Conservation (phyloP, 2,888 invertebrate species). For the Halictus ligatus region DNA sequence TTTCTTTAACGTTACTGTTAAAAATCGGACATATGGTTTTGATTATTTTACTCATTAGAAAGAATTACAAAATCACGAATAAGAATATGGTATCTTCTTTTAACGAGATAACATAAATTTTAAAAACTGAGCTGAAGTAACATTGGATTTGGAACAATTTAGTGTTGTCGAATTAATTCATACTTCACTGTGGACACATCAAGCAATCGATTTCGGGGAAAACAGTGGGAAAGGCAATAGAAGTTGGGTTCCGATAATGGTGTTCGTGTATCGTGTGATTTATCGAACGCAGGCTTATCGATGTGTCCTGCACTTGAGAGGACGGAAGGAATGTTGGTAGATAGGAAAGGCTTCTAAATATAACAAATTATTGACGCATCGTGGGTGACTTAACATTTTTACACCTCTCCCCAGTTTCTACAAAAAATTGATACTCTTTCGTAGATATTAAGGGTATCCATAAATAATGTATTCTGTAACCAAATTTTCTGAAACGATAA, state of each 20-base stretch:
- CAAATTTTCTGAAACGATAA: too few relatives aligned
- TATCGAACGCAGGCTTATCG: slow-evolving; percentile 79
- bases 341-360: slow-evolving; percentile 54
- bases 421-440: neutral
- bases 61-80: too few relatives aligned
- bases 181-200: slow-evolving; percentile 13
- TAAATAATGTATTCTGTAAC: too few relatives aligned
- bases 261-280: slow-evolving; percentile 79
- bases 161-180: neutral
- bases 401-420: neutral
- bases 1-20: too few relatives aligned
- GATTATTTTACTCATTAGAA: too few relatives aligned
- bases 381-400: slow-evolving; percentile 32
- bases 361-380: slow-evolving; percentile 72
- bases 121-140: too few relatives aligned
- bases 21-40: too few relatives aligned
- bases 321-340: slow-evolving; percentile 38
- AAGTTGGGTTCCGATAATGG: slow-evolving; percentile 72
- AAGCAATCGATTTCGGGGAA: slow-evolving; percentile 17
- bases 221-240: neutral
- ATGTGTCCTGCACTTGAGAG: slow-evolving; percentile 59
- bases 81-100: too few relatives aligned
- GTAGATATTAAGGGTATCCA: neutral
- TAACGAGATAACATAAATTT: too few relatives aligned
- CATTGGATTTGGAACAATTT: neutral